phyloP scores from a whole-genome alignment of 2,113 vertebrate species.

The Nesoenas mayeri region DNA sequence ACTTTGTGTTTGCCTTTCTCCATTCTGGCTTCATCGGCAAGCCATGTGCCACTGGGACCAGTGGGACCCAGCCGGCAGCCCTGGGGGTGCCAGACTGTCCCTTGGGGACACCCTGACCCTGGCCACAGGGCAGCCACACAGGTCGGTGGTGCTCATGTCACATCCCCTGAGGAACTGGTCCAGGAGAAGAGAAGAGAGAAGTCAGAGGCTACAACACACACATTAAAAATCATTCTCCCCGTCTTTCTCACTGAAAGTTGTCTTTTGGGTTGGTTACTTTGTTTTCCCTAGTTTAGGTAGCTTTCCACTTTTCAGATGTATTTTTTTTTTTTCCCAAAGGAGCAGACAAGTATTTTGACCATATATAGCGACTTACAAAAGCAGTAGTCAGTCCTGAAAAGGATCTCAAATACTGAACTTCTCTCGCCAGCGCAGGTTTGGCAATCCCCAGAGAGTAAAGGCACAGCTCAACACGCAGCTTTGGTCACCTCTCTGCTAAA shows the following conservation, averaged over 20 bases:
- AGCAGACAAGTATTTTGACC: background rate
- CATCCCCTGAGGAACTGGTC: background rate
- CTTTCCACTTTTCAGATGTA: background rate
- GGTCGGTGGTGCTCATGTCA: background rate
- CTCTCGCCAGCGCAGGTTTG: background rate
- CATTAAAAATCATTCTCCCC: background rate
- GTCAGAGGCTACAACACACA: accelerated
- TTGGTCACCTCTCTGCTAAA: background rate
- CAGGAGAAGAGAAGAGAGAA: background rate
- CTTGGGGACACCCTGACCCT: background rate
- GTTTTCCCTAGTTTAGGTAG: background rate
- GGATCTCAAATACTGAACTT: background rate
- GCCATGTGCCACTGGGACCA: accelerated
- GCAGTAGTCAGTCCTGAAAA: background rate
- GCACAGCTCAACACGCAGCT: background rate
- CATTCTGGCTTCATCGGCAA: background rate
- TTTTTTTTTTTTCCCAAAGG: background rate
- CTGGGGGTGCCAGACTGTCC: background rate
- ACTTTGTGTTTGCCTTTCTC: background rate
- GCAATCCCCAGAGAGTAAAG: background rate
- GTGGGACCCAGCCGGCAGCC: background rate
- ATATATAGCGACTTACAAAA: background rate
- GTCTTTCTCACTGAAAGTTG: background rate
- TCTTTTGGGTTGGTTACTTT: background rate
- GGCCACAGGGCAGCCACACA: background rate